A percentile compares a stretch with the other conserved stretches of the same genome.
Conservation (phyloP, 2,797 vertebrate genomes). For the Telmatherina bonti region DNA sequence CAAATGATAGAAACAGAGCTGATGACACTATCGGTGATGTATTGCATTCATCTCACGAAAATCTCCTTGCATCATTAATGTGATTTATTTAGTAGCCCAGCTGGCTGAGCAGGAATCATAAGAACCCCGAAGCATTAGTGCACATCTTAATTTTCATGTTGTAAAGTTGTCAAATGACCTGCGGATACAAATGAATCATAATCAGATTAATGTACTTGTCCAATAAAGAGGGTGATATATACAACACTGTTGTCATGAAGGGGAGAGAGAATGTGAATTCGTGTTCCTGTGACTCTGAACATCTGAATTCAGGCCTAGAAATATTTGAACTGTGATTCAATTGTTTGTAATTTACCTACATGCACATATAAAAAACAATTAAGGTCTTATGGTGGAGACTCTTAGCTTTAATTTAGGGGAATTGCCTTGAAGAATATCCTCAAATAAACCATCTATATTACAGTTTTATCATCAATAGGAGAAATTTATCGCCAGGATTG, state of each 20-base stretch:
- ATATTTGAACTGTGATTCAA: not conserved
- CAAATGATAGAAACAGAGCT: constrained; percentile 8
- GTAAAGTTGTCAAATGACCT: constrained; percentile 32
- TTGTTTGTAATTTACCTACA: not conserved
- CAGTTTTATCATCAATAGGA: too few species aligned
- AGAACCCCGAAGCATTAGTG: not conserved
- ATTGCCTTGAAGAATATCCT: too few species aligned
- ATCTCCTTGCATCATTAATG: constrained; percentile 30
- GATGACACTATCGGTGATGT: constrained; percentile 34
- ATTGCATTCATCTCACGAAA: constrained; percentile 19
- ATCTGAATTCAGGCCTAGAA: not conserved
- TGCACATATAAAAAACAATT: too few species aligned
- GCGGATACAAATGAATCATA: constrained; percentile 22
- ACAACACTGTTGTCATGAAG: constrained; percentile 4
- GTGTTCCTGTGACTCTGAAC: not conserved
- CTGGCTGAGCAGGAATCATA: constrained; percentile 2
- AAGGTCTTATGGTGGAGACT: too few species aligned
- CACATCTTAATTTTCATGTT: constrained; percentile 14
- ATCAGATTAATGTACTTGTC: constrained; percentile 20
- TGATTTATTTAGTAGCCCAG: constrained; percentile 23
- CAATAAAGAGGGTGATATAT: constrained; percentile 12
- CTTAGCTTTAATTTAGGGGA: too few species aligned
- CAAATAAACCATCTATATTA: too few species aligned
- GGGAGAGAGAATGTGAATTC: not conserved
- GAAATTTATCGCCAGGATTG: too few species aligned